These are phyloP conservation scores for Tolmerus cingulatus DNA, from an alignment of 2,888 invertebrate genomes.

Conservation along the genomic window DNA sequence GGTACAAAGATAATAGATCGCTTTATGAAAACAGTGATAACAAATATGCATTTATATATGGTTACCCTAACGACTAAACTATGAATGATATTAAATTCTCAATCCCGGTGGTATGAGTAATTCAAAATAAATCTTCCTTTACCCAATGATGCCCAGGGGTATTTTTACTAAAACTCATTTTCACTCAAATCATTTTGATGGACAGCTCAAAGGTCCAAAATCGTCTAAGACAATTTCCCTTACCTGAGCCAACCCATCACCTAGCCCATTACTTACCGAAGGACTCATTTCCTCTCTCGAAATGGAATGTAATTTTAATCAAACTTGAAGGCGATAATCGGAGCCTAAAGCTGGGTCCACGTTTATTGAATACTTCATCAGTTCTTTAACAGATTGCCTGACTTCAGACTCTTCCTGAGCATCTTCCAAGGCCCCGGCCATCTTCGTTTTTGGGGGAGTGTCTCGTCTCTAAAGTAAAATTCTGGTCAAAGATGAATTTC, in stretches of 20 bases:
- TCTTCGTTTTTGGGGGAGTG: not conserved
- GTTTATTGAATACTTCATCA: slow-evolving; percentile 7
- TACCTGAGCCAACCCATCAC: not conserved
- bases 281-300: not conserved
- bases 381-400: slow-evolving; percentile 6
- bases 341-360: not conserved
- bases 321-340: not conserved
- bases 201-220: not conserved
- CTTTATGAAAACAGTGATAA: too few species aligned
- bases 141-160: not conserved
- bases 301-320: not conserved
- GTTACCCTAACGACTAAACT: too few species aligned
- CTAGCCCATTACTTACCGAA: not conserved
- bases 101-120: not conserved
- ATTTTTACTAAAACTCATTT: not conserved
- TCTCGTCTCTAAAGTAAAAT: not conserved
- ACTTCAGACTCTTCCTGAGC: not conserved
- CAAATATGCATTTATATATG: too few species aligned
- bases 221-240: not conserved
- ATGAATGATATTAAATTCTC: too few species aligned
- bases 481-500: not conserved
- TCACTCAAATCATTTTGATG: not conserved
- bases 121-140: not conserved
- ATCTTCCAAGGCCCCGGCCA: not conserved
- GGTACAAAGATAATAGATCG: too few species aligned